These are phyloP conservation scores for Aphidius colemani DNA, from an alignment of 2,888 invertebrate species.

Conservation along the genomic window DNA sequence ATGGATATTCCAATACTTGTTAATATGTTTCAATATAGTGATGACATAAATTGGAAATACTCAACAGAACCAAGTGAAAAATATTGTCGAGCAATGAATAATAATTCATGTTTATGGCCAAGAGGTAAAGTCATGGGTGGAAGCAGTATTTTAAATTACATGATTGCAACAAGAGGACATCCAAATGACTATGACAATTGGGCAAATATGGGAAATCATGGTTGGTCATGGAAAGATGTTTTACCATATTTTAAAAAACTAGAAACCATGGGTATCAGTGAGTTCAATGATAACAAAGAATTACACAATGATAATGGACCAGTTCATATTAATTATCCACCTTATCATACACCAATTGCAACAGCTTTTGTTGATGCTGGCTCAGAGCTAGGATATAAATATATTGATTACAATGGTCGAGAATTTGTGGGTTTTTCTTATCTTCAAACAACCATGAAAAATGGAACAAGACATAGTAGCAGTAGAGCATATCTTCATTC, in stretches of 20 bases:
- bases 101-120: conserved; percentile 54
- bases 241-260: conserved; percentile 79
- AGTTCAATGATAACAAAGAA: conserved; percentile 54
- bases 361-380: conserved; percentile 70
- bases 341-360: conserved; percentile 65
- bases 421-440: conserved; percentile 70
- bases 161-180: conserved; percentile 78
- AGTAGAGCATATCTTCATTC: conserved; percentile 67
- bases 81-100: conserved; percentile 67
- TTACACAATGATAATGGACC: conserved; percentile 66
- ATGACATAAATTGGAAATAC: conserved; percentile 78
- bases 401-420: conserved; percentile 70
- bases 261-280: conserved; percentile 69
- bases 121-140: conserved; percentile 82
- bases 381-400: conserved; percentile 65
- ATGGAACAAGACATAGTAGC: conserved; percentile 67
- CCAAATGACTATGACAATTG: conserved; percentile 77
- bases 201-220: conserved; percentile 72
- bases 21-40: conserved; percentile 72
- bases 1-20: conserved; percentile 80
- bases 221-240: conserved; percentile 76
- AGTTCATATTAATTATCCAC: conserved; percentile 64
- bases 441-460: conserved; percentile 67
- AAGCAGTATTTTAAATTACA: conserved; percentile 77
- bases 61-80: conserved; percentile 76